phyloP scores from a whole-genome alignment of 2,888 invertebrate genomes.

The Geophilus truncorum region DNA sequence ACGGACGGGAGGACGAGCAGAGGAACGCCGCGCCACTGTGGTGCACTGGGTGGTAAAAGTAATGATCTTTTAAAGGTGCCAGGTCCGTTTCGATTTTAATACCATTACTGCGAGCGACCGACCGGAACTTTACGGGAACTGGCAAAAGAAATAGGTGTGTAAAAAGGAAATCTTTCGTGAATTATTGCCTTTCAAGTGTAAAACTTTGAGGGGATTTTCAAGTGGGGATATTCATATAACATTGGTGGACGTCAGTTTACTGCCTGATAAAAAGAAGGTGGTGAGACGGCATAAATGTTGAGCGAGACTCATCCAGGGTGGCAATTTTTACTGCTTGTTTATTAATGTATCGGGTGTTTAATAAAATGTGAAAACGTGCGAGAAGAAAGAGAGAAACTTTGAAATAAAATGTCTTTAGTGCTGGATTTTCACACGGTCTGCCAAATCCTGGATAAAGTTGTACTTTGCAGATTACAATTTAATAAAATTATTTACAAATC shows the following conservation, averaged over 20 bases:
- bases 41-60: slow-evolving; percentile 4
- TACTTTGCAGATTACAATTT: too few species aligned
- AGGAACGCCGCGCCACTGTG: not conserved
- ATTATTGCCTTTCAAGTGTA: not conserved
- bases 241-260: not conserved
- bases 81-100: not conserved
- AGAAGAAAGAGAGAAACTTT: too few species aligned
- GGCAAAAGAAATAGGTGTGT: not conserved
- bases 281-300: not conserved
- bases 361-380: too few species aligned
- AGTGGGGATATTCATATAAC: not conserved
- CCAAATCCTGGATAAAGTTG: too few species aligned
- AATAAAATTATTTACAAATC: too few species aligned
- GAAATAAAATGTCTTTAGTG: too few species aligned
- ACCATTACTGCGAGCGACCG: not conserved
- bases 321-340: not conserved
- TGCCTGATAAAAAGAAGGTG: not conserved
- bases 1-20: not conserved
- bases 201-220: not conserved
- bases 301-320: not conserved
- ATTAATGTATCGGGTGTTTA: not conserved
- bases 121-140: not conserved
- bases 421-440: too few species aligned
- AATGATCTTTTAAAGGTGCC: slow-evolving; percentile 23
- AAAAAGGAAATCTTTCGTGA: not conserved